These are phyloP conservation scores for Cynaeus angustus DNA, from an alignment of 2,888 invertebrate species.

Conservation along the genomic window DNA sequence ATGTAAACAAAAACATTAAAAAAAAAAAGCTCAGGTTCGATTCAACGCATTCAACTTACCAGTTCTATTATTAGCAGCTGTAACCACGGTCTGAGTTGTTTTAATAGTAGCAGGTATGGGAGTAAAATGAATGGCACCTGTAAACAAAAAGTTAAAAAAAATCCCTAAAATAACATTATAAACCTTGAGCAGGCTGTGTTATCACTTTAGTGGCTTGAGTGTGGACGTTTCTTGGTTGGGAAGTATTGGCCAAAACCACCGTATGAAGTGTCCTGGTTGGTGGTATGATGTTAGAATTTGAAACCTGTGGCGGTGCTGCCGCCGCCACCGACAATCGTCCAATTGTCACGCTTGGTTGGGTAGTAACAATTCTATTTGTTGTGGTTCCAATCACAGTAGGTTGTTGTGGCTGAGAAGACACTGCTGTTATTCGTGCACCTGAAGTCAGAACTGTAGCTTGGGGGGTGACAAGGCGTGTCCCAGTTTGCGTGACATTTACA, in stretches of 20 bases:
- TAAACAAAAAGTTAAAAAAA: slow-evolving; percentile 2
- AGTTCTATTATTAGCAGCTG: slow-evolving; percentile 65
- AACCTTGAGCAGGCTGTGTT: slow-evolving; percentile 69
- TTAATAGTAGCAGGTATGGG: slow-evolving; percentile 66
- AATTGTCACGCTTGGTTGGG: slow-evolving; percentile 64
- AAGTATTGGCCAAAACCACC: slow-evolving; percentile 65
- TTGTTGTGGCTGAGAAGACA: slow-evolving; percentile 60
- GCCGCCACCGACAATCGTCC: slow-evolving; percentile 63
- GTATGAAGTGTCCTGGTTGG: slow-evolving; percentile 67
- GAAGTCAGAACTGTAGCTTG: slow-evolving; percentile 67
- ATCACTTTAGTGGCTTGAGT: slow-evolving; percentile 69
- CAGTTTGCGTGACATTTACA: slow-evolving; percentile 62
- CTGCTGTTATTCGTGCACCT: slow-evolving; percentile 65
- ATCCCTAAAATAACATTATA: slow-evolving; percentile 5
- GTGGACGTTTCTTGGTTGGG: slow-evolving; percentile 62
- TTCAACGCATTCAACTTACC: slow-evolving; percentile 61
- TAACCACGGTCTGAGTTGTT: slow-evolving; percentile 59
- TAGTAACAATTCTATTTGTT: slow-evolving; percentile 62
- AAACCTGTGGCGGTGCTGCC: slow-evolving; percentile 59
- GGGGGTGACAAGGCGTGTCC: slow-evolving; percentile 64
- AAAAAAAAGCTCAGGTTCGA: too few species aligned
- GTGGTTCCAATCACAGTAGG: slow-evolving; percentile 58
- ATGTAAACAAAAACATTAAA: neutral
- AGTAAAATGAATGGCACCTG: slow-evolving; percentile 69
- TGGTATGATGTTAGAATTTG: slow-evolving; percentile 61